phyloP scores from a whole-genome alignment of 2,888 invertebrate species.

The Erebia aethiops region DNA sequence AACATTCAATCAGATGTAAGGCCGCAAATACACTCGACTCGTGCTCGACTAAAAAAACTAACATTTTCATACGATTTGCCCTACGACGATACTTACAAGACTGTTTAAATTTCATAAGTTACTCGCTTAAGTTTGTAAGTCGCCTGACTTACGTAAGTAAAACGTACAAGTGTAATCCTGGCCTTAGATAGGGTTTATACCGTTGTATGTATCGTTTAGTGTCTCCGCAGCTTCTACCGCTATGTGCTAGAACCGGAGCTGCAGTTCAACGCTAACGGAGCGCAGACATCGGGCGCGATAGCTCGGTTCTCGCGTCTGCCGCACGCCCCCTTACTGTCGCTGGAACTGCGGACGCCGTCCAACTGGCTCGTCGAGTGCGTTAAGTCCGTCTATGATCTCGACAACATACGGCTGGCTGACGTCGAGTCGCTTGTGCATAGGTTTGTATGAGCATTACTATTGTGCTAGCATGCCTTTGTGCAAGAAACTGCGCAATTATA shows the following conservation, averaged over 20 bases:
- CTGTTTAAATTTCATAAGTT: too few relatives aligned
- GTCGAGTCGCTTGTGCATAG: constrained; percentile 94
- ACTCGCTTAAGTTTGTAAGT: too few relatives aligned
- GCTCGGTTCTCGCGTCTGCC: constrained; percentile 96
- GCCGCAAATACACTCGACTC: too few relatives aligned
- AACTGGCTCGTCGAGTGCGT: constrained; percentile 98
- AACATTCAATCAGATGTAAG: too few relatives aligned
- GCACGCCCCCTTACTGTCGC: constrained; percentile 94
- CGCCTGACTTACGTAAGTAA: too few relatives aligned
- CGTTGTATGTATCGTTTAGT: constrained; percentile 13
- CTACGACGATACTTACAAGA: too few relatives aligned
- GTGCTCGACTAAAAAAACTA: too few relatives aligned
- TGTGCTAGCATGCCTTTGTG: neutral
- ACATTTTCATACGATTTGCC: too few relatives aligned
- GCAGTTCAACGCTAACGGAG: constrained; percentile 89
- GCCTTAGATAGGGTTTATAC: neutral
- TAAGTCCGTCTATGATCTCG: constrained; percentile 96
- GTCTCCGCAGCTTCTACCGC: constrained; percentile 93
- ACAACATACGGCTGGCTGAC: constrained; percentile 97
- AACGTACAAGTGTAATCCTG: too few relatives aligned
- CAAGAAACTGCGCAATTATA: too few relatives aligned
- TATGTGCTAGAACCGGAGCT: constrained; percentile 96
- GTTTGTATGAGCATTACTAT: constrained; percentile 71
- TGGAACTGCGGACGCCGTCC: constrained; percentile 90
- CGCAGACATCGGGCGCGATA: constrained; percentile 87